Conservation (phyloP, 1,140 invertebrate genomes). For the Polyergus mexicanus region DNA sequence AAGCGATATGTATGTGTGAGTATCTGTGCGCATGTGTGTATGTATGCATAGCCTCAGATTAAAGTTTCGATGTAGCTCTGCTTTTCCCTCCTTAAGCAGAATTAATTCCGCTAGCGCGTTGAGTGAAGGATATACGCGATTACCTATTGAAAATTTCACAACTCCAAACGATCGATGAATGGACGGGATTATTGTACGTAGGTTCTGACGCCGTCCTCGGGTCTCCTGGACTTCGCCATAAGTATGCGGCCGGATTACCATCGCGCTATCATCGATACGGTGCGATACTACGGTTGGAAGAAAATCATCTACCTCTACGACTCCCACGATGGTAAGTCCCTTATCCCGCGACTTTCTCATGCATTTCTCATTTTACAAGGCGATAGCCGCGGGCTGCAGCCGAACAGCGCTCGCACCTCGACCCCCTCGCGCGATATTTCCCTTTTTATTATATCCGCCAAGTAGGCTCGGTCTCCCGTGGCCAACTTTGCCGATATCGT, state of each 20-base stretch:
- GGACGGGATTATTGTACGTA: conserved; percentile 74
- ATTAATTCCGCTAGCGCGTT: conserved; percentile 46
- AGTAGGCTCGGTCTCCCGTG: conserved; percentile 72
- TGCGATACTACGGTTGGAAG: conserved; percentile 96
- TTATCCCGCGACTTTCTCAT: conserved; percentile 70
- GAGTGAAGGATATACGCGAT: not conserved
- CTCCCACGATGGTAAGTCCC: conserved; percentile 96
- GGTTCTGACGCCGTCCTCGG: conserved; percentile 94
- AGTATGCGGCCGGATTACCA: conserved; percentile 98
- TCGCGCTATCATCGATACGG: conserved; percentile 96
- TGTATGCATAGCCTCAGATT: conserved; percentile 23
- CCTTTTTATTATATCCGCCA: conserved; percentile 69
- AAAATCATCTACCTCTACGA: conserved; percentile 98
- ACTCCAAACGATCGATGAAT: not conserved
- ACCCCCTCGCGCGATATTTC: conserved; percentile 61
- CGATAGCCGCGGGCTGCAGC: conserved; percentile 26
- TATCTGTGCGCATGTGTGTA: no score
- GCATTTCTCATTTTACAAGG: conserved; percentile 82
- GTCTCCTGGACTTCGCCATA: conserved; percentile 95
- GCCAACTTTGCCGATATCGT: conserved; percentile 67
- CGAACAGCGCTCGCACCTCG: not conserved
- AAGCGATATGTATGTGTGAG: not conserved
- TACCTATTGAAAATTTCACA: conserved; percentile 21
- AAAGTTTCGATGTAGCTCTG: conserved; percentile 39
- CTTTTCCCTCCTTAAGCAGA: conserved; percentile 28